Evolutionary conservation across 2,797 vertebrate species (phyloP).

Genomic region (Liasis olivaceus): DNA sequence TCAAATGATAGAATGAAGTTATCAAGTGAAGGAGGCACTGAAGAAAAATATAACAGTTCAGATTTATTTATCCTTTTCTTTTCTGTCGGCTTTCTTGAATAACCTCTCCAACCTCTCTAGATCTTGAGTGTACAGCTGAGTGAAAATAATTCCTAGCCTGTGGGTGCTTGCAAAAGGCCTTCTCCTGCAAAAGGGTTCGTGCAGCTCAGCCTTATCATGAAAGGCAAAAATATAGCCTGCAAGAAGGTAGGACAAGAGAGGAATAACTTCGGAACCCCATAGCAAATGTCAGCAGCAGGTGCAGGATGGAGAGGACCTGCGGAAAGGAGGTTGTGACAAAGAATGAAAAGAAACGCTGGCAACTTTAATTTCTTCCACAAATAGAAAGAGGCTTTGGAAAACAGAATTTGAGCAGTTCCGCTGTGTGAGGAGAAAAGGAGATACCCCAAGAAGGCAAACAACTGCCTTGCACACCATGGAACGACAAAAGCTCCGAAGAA

Average conservation of each 20-base stretch:
- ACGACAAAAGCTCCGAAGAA: slow-evolving; percentile 2
- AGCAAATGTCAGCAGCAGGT: not conserved
- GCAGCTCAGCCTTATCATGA: slow-evolving; percentile 24
- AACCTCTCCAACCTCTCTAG: not conserved
- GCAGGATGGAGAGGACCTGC: not conserved
- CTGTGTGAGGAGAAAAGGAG: not conserved
- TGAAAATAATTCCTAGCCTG: not conserved
- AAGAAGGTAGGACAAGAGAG: slow-evolving; percentile 8
- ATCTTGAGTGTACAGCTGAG: not conserved
- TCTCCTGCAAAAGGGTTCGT: not conserved
- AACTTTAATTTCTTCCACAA: not conserved
- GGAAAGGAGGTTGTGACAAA: not conserved
- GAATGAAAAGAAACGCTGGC: not conserved
- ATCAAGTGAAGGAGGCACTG: too few species aligned
- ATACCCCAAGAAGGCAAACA: not conserved
- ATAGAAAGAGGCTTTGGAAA: not conserved
- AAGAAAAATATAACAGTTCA: not conserved
- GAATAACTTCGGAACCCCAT: not conserved
- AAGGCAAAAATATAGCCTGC: not conserved
- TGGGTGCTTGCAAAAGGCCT: not conserved
- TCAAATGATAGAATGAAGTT: not conserved
- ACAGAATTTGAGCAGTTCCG: not conserved
- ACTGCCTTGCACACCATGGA: not conserved
- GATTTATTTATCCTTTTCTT: not conserved
- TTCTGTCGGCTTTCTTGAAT: not conserved